Percentiles rank a stretch among this genome's conserved stretches.
Conservation (phyloP, 2,888 invertebrate genomes). For the Andricus curvator region DNA sequence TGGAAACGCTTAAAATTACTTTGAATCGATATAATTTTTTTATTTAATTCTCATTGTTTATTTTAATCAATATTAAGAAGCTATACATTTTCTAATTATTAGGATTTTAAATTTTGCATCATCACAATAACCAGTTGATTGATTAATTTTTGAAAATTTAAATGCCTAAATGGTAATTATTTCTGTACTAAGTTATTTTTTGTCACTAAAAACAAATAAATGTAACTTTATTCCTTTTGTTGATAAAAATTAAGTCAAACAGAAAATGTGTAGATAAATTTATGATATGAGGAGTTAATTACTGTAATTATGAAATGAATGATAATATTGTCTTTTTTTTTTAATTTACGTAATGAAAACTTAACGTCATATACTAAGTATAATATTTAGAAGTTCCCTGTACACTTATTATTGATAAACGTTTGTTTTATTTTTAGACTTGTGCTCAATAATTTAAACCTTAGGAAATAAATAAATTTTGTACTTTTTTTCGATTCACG, state of each 20-base stretch:
- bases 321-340: slow-evolving; percentile 11
- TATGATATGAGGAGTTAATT: slow-evolving; percentile 22
- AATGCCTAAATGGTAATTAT: not conserved
- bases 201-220: not conserved
- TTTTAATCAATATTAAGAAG: no score
- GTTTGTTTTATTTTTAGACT: not conserved
- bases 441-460: no score
- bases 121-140: not conserved
- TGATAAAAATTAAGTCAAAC: slow-evolving; percentile 1
- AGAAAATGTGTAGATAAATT: slow-evolving; percentile 18
- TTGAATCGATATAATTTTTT: no score
- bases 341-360: slow-evolving; percentile 27
- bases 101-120: no score
- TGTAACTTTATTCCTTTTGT: not conserved
- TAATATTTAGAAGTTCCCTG: not conserved
- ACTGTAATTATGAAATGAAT: slow-evolving; percentile 22
- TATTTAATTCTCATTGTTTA: no score
- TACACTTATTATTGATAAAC: not conserved
- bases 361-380: slow-evolving; percentile 6
- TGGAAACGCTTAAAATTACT: no score
- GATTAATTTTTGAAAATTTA: not conserved
- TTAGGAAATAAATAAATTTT: no score
- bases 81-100: no score
- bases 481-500: not conserved
- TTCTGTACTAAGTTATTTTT: not conserved